phyloP scores from a whole-genome alignment of 2,113 vertebrate genomes.

The Semnornis frantzii region DNA sequence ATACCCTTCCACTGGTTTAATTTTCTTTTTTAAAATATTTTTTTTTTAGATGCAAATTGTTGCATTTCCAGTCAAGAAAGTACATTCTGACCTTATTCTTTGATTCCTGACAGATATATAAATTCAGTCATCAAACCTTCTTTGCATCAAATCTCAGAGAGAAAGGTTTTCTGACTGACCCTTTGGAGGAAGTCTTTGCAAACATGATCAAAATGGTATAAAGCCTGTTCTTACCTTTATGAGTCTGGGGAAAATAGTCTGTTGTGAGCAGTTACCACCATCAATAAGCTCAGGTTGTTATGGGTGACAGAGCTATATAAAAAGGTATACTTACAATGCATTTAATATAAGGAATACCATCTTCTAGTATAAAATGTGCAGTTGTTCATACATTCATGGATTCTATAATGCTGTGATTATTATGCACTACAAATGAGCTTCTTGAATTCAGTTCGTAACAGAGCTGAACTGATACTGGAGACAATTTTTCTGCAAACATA shows the following conservation, averaged over 20 bases:
- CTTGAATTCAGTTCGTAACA: background rate
- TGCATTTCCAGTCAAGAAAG: background rate
- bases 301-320: background rate
- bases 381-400: background rate
- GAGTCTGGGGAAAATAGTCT: background rate
- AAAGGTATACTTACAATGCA: background rate
- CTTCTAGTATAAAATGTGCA: background rate
- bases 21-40: background rate
- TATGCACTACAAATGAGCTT: slow-evolving; percentile 19
- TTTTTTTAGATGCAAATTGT: background rate
- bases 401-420: slow-evolving; percentile 5
- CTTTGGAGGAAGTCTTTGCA: background rate
- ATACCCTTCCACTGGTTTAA: background rate
- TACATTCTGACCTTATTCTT: background rate
- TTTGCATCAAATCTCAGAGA: background rate
- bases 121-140: background rate
- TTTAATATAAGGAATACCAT: background rate
- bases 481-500: slow-evolving; percentile 16
- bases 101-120: background rate
- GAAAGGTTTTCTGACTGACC: background rate
- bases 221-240: background rate
- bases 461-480: background rate
- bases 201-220: background rate
- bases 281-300: background rate
- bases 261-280: background rate